phyloP scores from a whole-genome alignment of 2,113 vertebrate genomes.

The Phalacrocorax carbo region DNA sequence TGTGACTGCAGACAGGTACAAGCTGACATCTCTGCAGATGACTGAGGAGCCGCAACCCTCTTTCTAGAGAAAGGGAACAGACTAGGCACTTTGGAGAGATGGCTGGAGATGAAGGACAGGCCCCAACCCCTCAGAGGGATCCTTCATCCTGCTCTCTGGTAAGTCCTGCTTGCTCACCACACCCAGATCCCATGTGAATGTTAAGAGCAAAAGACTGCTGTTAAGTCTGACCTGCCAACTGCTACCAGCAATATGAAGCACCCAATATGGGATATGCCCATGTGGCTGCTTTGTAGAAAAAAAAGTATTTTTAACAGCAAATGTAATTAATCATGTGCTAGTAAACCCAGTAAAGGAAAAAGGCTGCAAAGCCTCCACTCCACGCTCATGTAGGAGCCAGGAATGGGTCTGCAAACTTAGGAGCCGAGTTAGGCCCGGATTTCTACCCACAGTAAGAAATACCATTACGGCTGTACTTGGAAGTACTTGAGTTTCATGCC shows the following conservation, averaged over 20 bases:
- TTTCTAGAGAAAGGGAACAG: not conserved
- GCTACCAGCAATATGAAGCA: accelerated
- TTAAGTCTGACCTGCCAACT: accelerated
- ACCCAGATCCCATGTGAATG: accelerated
- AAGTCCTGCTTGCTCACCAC: not conserved
- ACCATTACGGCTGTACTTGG: accelerated
- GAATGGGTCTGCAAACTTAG: accelerated
- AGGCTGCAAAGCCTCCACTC: not conserved
- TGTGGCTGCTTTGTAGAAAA: not conserved
- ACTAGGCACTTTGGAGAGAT: no score
- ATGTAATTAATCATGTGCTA: accelerated
- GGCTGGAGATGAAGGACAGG: not conserved
- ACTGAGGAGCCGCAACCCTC: no score
- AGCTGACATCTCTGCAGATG: not conserved
- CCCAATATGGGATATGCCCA: not conserved
- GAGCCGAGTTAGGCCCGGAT: accelerated
- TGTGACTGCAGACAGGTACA: not conserved
- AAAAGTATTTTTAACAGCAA: not conserved
- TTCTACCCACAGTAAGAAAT: not conserved
- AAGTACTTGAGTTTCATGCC: accelerated
- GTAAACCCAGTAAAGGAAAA: no score
- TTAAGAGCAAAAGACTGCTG: no score
- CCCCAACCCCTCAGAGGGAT: no score
- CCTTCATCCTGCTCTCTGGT: no score
- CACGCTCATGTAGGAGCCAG: not conserved